phyloP scores from a whole-genome alignment of 2,113 vertebrate genomes.

The Ophiodon elongatus region DNA sequence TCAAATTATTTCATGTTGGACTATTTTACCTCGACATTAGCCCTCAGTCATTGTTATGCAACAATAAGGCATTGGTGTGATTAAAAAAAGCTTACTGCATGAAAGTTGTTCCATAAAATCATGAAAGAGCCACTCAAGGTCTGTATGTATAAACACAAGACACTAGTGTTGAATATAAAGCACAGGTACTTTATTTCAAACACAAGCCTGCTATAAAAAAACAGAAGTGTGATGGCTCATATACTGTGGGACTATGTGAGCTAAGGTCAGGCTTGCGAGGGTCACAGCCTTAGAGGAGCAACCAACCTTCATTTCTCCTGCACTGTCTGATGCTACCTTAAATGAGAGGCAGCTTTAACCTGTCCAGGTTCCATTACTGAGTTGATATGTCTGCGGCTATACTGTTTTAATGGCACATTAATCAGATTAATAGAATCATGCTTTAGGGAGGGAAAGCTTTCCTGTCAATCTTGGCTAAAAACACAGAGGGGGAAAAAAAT shows the following conservation, averaged over 20 bases:
- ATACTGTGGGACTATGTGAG: slow-evolving; percentile 3
- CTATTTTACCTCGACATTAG: background rate
- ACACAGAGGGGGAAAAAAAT: slow-evolving; percentile 61
- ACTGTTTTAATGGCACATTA: slow-evolving; percentile 76
- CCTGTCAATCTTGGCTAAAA: slow-evolving; percentile 59
- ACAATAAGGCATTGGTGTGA: background rate
- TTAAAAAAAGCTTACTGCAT: background rate
- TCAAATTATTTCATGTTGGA: background rate
- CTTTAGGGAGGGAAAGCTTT: slow-evolving; percentile 65
- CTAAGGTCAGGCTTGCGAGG: slow-evolving; percentile 26
- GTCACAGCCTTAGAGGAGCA: slow-evolving; percentile 35
- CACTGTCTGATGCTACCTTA: slow-evolving; percentile 34
- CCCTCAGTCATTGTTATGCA: too few relatives aligned
- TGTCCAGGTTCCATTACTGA: slow-evolving; percentile 66
- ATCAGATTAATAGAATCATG: slow-evolving; percentile 80
- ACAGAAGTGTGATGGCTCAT: background rate
- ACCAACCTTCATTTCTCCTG: slow-evolving; percentile 23
- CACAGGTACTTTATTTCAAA: background rate
- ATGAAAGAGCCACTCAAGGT: background rate
- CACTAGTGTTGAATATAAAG: background rate
- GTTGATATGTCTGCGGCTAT: slow-evolving; percentile 52
- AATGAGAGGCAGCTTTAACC: slow-evolving; percentile 45
- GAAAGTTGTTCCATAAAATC: background rate
- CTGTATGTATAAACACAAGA: background rate
- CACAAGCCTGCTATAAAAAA: background rate